phyloP scores from a whole-genome alignment of 2,113 vertebrate genomes.

The Epinephelus cyanopodus region DNA sequence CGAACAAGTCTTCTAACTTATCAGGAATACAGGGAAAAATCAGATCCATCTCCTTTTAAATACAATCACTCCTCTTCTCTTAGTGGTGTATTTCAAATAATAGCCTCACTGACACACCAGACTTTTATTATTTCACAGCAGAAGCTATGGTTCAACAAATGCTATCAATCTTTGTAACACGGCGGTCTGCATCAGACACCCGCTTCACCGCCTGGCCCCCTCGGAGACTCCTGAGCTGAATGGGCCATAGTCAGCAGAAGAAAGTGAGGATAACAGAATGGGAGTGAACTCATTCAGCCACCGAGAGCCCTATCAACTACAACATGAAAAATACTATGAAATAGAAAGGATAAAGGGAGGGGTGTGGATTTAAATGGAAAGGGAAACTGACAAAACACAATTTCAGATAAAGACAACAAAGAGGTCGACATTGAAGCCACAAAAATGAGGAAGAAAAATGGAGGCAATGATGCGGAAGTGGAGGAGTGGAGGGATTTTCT shows the following conservation, averaged over 20 bases:
- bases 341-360: background rate
- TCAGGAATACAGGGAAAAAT: slow-evolving; percentile 40
- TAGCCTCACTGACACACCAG: slow-evolving; percentile 38
- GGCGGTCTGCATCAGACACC: slow-evolving; percentile 50
- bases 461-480: slow-evolving; percentile 4
- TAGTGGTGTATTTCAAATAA: slow-evolving; percentile 40
- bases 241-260: slow-evolving; percentile 59
- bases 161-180: slow-evolving; percentile 54
- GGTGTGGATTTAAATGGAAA: slow-evolving; percentile 31
- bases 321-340: slow-evolving; percentile 46
- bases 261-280: slow-evolving; percentile 47
- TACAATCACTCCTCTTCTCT: slow-evolving; percentile 32
- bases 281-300: slow-evolving; percentile 54
- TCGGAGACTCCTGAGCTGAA: slow-evolving; percentile 54
- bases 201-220: slow-evolving; percentile 19
- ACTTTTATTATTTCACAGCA: slow-evolving; percentile 62
- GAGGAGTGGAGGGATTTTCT: slow-evolving; percentile 33
- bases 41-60: slow-evolving; percentile 28
- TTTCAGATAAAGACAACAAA: slow-evolving; percentile 47
- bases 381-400: slow-evolving; percentile 42
- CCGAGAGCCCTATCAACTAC: slow-evolving; percentile 32
- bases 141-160: slow-evolving; percentile 62
- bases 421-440: background rate
- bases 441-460: slow-evolving; percentile 17
- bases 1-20: slow-evolving; percentile 31